Base-by-base conservation (phyloP, 1,140 invertebrate species). In the Asbolus verrucosus region DNA sequence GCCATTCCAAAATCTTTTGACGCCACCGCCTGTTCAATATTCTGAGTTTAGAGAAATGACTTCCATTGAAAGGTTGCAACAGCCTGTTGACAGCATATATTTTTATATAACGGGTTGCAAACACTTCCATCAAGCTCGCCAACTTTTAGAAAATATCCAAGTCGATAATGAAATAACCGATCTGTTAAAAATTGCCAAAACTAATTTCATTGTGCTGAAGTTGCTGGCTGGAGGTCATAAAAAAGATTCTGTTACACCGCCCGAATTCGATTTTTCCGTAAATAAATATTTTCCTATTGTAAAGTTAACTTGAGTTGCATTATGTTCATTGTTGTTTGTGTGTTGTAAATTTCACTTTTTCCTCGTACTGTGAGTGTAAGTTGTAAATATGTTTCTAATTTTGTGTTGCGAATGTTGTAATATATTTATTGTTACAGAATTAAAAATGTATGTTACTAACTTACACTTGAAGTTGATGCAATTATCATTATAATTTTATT, bases 161-260 rank as follows among this genome's bases (percentile, higher is more conserved):
- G 89, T 88, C 9, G 90, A 92, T 77, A 89, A 90, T 76, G 94
- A 96, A 87, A 93, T 96, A 83, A 83, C 39, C 24, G 61, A 59
- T 77, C 85, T 97, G 33, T 82, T 97, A 2, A 94, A 94, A 85
- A 90, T 97, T 54, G 89, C 92, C 0, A 97, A 98, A 85, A 97
- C 93, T 0, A 98, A 98, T 85, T 96, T 96, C 81, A 90, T 98
- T 69, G 96, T 98, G 4, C 87, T 97, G 81, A 97, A 97, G 84
- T 83, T 98, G 24, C 83, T 98, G 36, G 91, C 92, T 2, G 93
- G 92, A 69, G 95, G 95, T 11, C 95, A 97, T 81, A 95, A 94
- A 81, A 91, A 91, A 75, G 92, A 96, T 67, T 91, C 92, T 0
- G 89, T 90, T 74, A 86, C 86, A 16, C 90, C 92, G 2, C 94